Base-by-base conservation (phyloP, 2,113 vertebrate genomes). In the Eira barbara region DNA sequence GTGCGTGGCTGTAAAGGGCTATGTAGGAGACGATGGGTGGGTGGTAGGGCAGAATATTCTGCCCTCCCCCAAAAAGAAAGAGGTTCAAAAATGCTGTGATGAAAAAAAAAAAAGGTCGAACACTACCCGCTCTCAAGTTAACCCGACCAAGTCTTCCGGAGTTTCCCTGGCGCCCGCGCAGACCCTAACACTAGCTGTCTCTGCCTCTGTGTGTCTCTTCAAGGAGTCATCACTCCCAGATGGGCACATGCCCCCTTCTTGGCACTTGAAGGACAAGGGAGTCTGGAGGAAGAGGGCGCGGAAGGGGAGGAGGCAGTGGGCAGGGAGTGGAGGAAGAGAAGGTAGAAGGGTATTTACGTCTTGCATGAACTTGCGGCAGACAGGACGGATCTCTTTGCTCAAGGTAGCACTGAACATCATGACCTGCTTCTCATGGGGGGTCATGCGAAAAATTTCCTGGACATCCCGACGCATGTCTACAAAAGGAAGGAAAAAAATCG, bases 321-420 rank as follows among this genome's bases (percentile, higher is more conserved):
- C 95, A 34, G 97, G 97, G 98, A 98, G 92, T 93, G 98, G 98
- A 98, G 97, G 97, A 91, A 98, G 98, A 98, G 98, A 98, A 98
- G 97, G 98, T 98, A 98, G 97, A 98, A 98, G 98, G 98, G 98
- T 99, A 99, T 99, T 99, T 99, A 99, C 99, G 97, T 99, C 99
- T 99, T 99, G 99, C 99, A 99, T 99, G 99, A 99, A 99, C 98
- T 99, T 99, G 98, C 99, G 98, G 99, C 99, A 99, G 98, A 99
- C 99, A 1, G 99, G 99, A 36, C 99, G 99, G 97, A 99, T 99
- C 98, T 99, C 99, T 98, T 99, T 99, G 98, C 99, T 99, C 98
- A 99, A 98, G 90, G 99, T 99, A 93, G 99, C 99, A 97, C 99
- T 99, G 98, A 99, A 99, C 99, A 99, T 99, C 99, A 99, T 99